Conservation (phyloP, 2,888 invertebrate genomes). For the Hemithea aestivaria region DNA sequence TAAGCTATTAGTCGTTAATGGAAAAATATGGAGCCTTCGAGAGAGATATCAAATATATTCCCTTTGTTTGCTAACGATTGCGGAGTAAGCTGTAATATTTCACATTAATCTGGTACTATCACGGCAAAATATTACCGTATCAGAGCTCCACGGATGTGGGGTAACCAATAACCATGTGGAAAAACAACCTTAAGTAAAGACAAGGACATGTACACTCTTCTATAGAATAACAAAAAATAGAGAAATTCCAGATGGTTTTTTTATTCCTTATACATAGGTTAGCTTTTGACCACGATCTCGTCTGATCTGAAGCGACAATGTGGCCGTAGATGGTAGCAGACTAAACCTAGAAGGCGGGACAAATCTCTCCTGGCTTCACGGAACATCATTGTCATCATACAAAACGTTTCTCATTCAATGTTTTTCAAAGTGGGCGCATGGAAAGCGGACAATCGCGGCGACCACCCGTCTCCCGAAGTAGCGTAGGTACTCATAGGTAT, state of each 20-base stretch:
- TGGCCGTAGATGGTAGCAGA: too few relatives aligned
- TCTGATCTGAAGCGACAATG: too few relatives aligned
- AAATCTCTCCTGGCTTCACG: too few relatives aligned
- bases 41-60: conserved; percentile 10
- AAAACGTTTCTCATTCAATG: conserved; percentile 42
- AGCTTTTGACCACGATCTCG: too few relatives aligned
- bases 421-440: conserved; percentile 51
- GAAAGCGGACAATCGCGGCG: conserved; percentile 51
- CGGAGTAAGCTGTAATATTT: conserved; percentile 15
- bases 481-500: conserved; percentile 30
- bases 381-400: too few relatives aligned
- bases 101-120: conserved; percentile 31
- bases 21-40: conserved; percentile 10
- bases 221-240: too few relatives aligned
- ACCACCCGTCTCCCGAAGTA: conserved; percentile 46
- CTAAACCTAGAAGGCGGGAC: too few relatives aligned
- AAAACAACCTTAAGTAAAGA: too few relatives aligned
- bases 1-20: conserved; percentile 4
- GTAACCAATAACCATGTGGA: too few relatives aligned
- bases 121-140: conserved; percentile 37
- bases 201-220: too few relatives aligned
- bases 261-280: too few relatives aligned
- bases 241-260: too few relatives aligned
- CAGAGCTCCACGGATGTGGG: conserved; percentile 20
- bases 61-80: conserved; percentile 11